Conservation (phyloP, 1,140 invertebrate species). For the Akabosia matsudoensis region DNA sequence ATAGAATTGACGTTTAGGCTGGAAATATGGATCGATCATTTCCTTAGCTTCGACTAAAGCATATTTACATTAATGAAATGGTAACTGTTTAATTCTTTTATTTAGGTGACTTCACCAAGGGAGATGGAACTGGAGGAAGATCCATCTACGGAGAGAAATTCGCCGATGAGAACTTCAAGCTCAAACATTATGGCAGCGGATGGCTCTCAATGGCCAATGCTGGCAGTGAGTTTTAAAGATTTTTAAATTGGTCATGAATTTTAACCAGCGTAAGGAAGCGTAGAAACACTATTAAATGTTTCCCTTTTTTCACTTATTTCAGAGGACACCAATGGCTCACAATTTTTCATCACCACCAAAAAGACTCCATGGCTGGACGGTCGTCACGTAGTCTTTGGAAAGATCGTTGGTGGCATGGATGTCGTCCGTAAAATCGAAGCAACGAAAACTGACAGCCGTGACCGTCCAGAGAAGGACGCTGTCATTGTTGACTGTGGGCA, state of each 20-base stretch:
- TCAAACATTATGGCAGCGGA: conserved; percentile 93
- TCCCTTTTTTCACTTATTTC: conserved; percentile 49
- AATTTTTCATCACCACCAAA: conserved; percentile 94
- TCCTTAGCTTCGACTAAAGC: no score
- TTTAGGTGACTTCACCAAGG: conserved; percentile 87
- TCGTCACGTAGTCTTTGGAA: conserved; percentile 96
- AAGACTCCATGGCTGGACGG: conserved; percentile 93
- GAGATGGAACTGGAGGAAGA: conserved; percentile 84
- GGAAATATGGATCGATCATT: no score
- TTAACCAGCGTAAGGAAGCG: neutral
- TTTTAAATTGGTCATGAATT: neutral
- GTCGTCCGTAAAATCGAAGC: conserved; percentile 82
- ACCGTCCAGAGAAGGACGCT: conserved; percentile 75
- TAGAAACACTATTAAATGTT: neutral
- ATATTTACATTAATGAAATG: no score
- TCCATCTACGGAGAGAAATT: conserved; percentile 94
- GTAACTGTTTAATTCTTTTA: no score
- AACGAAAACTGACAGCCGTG: conserved; percentile 67
- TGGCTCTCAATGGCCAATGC: conserved; percentile 93
- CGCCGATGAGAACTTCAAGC: conserved; percentile 94
- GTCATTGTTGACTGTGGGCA: conserved; percentile 71
- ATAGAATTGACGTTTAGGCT: no score
- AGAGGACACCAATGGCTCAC: conserved; percentile 95
- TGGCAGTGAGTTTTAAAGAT: conserved; percentile 10
- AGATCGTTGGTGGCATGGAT: conserved; percentile 84